Conservation (phyloP, 2,888 invertebrate species). For the Hemithea aestivaria region DNA sequence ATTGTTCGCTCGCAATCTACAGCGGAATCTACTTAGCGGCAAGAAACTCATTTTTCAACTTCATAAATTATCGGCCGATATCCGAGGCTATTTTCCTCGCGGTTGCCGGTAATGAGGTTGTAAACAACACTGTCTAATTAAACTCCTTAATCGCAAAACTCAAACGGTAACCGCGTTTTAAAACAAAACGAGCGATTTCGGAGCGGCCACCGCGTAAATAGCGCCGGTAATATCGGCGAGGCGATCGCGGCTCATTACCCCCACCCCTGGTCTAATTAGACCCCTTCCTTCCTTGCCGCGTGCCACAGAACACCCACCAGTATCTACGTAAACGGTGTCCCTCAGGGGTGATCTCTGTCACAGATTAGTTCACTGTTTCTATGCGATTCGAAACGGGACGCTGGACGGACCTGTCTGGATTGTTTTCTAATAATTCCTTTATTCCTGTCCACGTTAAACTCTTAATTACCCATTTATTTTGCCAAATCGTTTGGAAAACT, state of each 20-base stretch:
- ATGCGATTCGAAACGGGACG: conserved; percentile 3
- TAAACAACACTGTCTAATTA: conserved; percentile 78
- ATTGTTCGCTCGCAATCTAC: conserved; percentile 56
- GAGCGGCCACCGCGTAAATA: conserved; percentile 75
- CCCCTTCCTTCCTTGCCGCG: conserved; percentile 46
- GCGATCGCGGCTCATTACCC: conserved; percentile 78
- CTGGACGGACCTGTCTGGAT: conserved; percentile 44
- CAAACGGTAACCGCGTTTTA: conserved; percentile 77
- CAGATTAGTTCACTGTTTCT: conserved; percentile 4
- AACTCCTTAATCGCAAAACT: conserved; percentile 79
- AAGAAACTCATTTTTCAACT: conserved; percentile 72
- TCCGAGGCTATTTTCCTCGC: conserved; percentile 62
- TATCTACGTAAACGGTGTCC: conserved; percentile 12
- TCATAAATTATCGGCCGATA: conserved; percentile 74
- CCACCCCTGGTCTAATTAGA: conserved; percentile 70
- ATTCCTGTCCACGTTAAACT: conserved; percentile 64
- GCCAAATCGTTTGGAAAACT: conserved; percentile 40
- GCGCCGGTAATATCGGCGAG: conserved; percentile 75
- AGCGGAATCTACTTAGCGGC: conserved; percentile 55
- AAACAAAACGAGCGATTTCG: conserved; percentile 78
- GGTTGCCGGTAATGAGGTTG: conserved; percentile 74
- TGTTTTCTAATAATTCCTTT: conserved; percentile 77
- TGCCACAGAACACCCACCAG: conserved; percentile 17
- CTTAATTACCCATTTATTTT: conserved; percentile 57
- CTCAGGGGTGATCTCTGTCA: conserved; percentile 11